A percentile compares a stretch with the other conserved stretches of the same genome.
These are phyloP conservation scores for Cisticola juncidis DNA, from an alignment of 2,113 vertebrate species.

Conservation along the genomic window DNA sequence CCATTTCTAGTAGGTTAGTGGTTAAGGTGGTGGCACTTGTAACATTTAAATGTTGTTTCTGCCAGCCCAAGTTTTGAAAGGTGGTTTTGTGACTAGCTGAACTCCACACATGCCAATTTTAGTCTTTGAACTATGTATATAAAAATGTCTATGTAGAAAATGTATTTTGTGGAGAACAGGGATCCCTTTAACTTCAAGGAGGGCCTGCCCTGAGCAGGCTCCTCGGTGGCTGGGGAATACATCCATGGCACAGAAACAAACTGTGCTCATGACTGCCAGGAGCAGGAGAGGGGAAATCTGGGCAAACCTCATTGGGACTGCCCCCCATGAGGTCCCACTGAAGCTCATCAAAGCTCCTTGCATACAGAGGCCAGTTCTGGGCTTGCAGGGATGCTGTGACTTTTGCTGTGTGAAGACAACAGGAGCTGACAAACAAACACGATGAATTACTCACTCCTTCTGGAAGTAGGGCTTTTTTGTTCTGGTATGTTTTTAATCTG, in stretches of 20 bases:
- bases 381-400: neutral
- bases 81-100: constrained; percentile 23
- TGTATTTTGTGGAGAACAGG: neutral
- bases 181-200: neutral
- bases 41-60: constrained; percentile 21
- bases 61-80: constrained; percentile 2
- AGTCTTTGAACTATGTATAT: constrained; percentile 2
- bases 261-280: rapidly evolving
- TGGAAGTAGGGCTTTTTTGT: neutral
- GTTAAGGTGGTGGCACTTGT: neutral
- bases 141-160: neutral
- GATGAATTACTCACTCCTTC: neutral
- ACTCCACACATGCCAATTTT: neutral
- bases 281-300: neutral
- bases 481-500: neutral
- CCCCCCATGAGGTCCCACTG: rapidly evolving
- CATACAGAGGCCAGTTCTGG: neutral
- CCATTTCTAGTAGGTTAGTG: neutral
- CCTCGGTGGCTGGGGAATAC: rapidly evolving
- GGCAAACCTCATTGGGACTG: neutral
- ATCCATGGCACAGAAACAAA: neutral
- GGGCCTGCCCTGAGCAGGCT: neutral
- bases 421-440: neutral
- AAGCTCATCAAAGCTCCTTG: neutral
- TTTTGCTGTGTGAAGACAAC: neutral